phyloP scores from a whole-genome alignment of 2,888 invertebrate genomes.

The Meiosimyza decipiens region DNA sequence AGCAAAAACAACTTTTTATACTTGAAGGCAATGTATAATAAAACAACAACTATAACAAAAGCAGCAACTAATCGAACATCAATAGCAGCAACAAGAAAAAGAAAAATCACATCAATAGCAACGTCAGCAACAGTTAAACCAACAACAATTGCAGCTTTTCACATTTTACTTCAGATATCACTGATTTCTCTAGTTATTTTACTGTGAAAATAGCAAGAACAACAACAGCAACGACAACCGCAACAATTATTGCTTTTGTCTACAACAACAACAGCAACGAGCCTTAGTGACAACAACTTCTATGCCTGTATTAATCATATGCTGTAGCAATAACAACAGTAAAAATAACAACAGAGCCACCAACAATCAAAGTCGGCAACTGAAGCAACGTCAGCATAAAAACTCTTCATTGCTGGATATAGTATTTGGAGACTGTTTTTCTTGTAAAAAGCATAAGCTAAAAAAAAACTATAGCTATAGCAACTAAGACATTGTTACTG shows the following conservation, averaged over 20 bases:
- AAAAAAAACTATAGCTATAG: not conserved
- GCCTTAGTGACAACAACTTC: too few species aligned
- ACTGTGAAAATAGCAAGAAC: not conserved
- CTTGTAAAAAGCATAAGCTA: too few species aligned
- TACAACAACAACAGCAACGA: conserved; percentile 46
- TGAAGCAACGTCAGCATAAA: too few species aligned
- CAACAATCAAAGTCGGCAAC: conserved; percentile 8
- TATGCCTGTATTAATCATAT: conserved; percentile 49
- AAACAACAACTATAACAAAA: not conserved
- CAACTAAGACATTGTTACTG: not conserved
- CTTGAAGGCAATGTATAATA: conserved; percentile 13
- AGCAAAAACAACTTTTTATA: not conserved
- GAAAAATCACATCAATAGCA: not conserved
- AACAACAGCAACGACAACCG: not conserved
- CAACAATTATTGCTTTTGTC: too few species aligned
- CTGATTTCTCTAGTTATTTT: not conserved
- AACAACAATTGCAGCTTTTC: conserved; percentile 4
- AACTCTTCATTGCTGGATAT: too few species aligned
- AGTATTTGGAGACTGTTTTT: too few species aligned
- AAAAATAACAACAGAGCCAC: conserved; percentile 19
- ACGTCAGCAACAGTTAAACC: conserved; percentile 5
- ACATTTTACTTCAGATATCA: conserved; percentile 11
- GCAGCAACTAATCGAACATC: not conserved
- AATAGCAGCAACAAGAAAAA: not conserved
- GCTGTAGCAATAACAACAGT: conserved; percentile 46